Conservation (phyloP, 2,888 invertebrate species). For the Neoscelio sp. region DNA sequence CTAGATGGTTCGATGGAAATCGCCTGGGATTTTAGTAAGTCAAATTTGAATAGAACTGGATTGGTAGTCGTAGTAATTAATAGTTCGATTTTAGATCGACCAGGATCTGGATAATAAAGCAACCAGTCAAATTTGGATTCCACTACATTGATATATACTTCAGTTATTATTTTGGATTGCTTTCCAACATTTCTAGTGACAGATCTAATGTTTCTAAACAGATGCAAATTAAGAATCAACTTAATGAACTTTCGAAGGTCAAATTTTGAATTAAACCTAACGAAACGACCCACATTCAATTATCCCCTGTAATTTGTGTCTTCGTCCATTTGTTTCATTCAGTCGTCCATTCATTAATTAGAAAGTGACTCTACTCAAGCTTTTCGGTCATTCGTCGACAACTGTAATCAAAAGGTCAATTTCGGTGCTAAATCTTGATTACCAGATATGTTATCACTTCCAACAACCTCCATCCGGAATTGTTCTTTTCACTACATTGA, state of each 20-base stretch:
- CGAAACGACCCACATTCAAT: conserved; percentile 17
- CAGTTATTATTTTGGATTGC: too few relatives aligned
- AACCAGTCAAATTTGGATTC: too few relatives aligned
- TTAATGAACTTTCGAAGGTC: conserved; percentile 14
- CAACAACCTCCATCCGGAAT: background rate
- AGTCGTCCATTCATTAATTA: conserved; percentile 33
- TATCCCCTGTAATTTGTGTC: conserved; percentile 27
- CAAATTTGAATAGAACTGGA: too few relatives aligned
- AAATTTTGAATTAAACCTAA: conserved; percentile 16
- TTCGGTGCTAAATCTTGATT: conserved; percentile 24
- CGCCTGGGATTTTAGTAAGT: too few relatives aligned
- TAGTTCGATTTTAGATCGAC: too few relatives aligned
- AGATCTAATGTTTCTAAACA: too few relatives aligned
- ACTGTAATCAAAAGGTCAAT: conserved; percentile 38
- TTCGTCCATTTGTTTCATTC: conserved; percentile 23
- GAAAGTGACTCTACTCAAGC: conserved; percentile 11
- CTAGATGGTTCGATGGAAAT: too few relatives aligned
- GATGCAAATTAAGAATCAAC: too few relatives aligned
- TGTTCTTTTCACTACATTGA: conserved; percentile 2
- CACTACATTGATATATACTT: too few relatives aligned
- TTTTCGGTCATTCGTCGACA: conserved; percentile 8
- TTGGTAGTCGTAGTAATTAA: too few relatives aligned
- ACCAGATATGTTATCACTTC: conserved; percentile 17
- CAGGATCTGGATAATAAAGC: too few relatives aligned
- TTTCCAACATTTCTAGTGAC: too few relatives aligned